Evolutionary conservation across 2,797 vertebrate species (phyloP).

Genomic region (Nyctibius grandis): DNA sequence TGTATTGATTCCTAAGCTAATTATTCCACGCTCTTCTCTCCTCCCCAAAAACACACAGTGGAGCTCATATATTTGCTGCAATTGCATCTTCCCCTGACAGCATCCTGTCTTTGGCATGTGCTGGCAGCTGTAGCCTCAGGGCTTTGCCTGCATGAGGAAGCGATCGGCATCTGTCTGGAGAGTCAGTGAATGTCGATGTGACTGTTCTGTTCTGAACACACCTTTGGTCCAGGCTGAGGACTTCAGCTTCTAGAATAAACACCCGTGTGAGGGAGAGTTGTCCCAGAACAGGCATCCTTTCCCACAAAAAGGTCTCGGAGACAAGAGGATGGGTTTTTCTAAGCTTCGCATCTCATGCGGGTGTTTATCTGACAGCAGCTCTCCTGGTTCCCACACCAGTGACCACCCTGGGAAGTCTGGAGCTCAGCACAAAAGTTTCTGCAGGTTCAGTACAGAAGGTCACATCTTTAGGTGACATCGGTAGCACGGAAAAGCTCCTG

Average conservation of each 20-base stretch:
- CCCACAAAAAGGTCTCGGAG: not conserved
- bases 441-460: not conserved
- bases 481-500: not conserved
- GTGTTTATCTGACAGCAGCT: not conserved
- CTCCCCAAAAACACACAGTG: not conserved
- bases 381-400: not conserved
- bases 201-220: not conserved
- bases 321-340: not conserved
- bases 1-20: not conserved
- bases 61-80: not conserved
- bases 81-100: not conserved
- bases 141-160: not conserved
- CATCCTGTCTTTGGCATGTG: not conserved
- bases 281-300: not conserved
- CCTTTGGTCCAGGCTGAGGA: not conserved
- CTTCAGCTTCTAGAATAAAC: not conserved
- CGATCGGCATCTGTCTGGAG: not conserved
- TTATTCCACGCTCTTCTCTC: not conserved
- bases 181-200: not conserved
- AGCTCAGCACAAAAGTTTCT: not conserved
- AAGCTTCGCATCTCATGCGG: not conserved
- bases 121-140: not conserved
- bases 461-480: not conserved
- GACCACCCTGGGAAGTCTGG: not conserved
- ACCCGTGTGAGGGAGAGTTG: accelerated